A percentile compares a stretch with the other conserved stretches of the same genome.
These are phyloP conservation scores for Chloroceryle aenea DNA, from an alignment of 2,113 vertebrate species.

Conservation along the genomic window DNA sequence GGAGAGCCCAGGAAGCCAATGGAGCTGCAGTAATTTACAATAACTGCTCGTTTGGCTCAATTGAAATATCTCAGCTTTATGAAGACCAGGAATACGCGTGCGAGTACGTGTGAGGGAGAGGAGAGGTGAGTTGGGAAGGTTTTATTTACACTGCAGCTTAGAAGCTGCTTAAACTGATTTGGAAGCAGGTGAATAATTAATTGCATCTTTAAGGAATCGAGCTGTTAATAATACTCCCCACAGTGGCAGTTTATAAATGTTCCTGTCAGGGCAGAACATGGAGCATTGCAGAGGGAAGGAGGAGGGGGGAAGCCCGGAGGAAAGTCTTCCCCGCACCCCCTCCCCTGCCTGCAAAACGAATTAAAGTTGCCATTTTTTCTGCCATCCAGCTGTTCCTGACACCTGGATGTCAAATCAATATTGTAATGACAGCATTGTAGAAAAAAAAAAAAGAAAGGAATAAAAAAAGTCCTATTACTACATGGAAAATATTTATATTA, in stretches of 20 bases:
- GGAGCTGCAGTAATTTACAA: slow-evolving; percentile 55
- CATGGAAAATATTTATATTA: slow-evolving; percentile 47
- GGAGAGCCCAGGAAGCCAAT: not conserved
- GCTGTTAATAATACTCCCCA: slow-evolving; percentile 65
- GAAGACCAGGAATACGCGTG: not conserved
- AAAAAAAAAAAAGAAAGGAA: not conserved
- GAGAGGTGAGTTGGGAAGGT: slow-evolving; percentile 24
- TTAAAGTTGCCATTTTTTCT: slow-evolving; percentile 32
- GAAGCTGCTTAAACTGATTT: slow-evolving; percentile 65
- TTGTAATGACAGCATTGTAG: slow-evolving; percentile 2
- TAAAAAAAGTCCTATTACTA: not conserved
- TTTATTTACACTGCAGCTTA: slow-evolving; percentile 53
- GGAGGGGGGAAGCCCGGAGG: not conserved
- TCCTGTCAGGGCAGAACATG: slow-evolving; percentile 3
- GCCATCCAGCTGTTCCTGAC: slow-evolving; percentile 33
- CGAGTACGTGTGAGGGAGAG: not conserved
- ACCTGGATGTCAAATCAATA: slow-evolving; percentile 50
- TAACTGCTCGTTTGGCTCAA: slow-evolving; percentile 51
- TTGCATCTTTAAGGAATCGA: slow-evolving; percentile 69
- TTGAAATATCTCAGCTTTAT: slow-evolving; percentile 33
- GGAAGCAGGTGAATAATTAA: slow-evolving; percentile 76
- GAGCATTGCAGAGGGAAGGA: slow-evolving; percentile 6
- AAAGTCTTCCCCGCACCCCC: not conserved
- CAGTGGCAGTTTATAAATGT: slow-evolving; percentile 47
- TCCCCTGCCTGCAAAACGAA: not conserved